These are phyloP conservation scores for Carduelis carduelis DNA, from an alignment of 2,797 vertebrate genomes.

Conservation along the genomic window DNA sequence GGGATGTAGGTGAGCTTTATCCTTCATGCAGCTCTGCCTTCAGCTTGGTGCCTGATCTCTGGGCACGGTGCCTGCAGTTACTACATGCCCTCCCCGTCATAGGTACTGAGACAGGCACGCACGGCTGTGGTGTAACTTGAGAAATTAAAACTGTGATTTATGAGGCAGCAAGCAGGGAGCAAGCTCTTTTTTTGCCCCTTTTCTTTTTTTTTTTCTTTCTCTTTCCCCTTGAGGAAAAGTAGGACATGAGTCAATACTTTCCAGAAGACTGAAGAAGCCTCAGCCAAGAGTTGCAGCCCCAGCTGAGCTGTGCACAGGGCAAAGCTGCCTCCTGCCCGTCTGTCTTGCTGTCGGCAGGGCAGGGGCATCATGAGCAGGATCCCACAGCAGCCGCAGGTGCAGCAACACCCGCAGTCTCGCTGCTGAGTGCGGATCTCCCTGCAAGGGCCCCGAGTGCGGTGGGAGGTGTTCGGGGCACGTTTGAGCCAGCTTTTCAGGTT, in stretches of 20 bases:
- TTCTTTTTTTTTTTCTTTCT: not conserved
- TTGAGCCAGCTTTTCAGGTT: conserved; percentile 33
- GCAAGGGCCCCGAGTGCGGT: fast-evolving
- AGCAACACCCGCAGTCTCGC: fast-evolving
- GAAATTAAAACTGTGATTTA: not conserved
- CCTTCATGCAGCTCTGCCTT: not conserved
- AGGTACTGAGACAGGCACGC: not conserved
- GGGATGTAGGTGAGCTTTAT: not conserved
- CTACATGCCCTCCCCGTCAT: not conserved
- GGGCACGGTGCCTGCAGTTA: not conserved
- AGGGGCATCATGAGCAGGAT: fast-evolving
- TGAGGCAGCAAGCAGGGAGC: not conserved
- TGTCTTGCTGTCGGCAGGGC: not conserved
- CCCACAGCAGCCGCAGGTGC: fast-evolving
- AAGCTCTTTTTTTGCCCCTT: not conserved
- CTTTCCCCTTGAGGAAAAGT: not conserved
- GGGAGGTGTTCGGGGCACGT: fast-evolving
- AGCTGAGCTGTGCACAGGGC: not conserved
- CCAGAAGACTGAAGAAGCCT: not conserved
- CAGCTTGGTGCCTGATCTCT: not conserved
- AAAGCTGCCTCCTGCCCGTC: not conserved
- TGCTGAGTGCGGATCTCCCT: not conserved
- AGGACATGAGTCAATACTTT: not conserved
- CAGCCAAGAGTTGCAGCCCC: not conserved
- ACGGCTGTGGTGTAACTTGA: not conserved